Evolutionary conservation across 2,113 vertebrate genomes (phyloP), one percentile per base, ranked within the genome.

Genomic region (Centropus bengalensis): DNA sequence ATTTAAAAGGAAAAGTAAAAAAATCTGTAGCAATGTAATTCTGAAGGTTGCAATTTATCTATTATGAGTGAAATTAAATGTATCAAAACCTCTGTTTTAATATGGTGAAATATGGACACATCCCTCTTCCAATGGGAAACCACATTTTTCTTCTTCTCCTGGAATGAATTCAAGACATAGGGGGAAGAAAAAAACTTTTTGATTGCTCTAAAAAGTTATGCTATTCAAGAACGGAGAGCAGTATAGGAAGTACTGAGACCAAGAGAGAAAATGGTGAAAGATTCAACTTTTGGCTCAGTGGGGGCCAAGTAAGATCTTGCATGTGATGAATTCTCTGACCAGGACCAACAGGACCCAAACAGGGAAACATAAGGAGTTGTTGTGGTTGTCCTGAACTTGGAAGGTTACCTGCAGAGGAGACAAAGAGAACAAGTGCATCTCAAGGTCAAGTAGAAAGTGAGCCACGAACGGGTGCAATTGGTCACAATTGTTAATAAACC

Each of bases 221-320:
- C 60, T 85, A n/a, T 18, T 88, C 12, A 52, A 12, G 38, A 62
- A 16, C 26, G 38, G 36, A 82, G 55, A 70, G 32, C 38, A 69
- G 36, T 21, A 20, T 55, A 68, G 21, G 42, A 87, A 52, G 26
- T 21, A 36, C 64, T 58, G 59, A 86, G 54, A 45, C 19, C 3
- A 1, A 66, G 70, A 69, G 30, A 88, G 45, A 70, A 83, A 77
- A 67, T 4, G 30, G 14, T 66, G n/a, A 49, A 81, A 84, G 36
- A 42, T 10, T 59, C 0, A 1, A 8, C 4, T 45, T 86, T 60
- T 28, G 40, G 22, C 9, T 8, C 2, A 3, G 8, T 51, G 14
- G 27, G 9, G 8, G 4, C 60, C 20, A 60, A 84, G 27, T 49
- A 70, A 47, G 16, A 23, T 28, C 49, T 18, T 75, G 47, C 24